Evolutionary conservation across 1,140 invertebrate species (phyloP).

Genomic region (Bombus vancouverensis): DNA sequence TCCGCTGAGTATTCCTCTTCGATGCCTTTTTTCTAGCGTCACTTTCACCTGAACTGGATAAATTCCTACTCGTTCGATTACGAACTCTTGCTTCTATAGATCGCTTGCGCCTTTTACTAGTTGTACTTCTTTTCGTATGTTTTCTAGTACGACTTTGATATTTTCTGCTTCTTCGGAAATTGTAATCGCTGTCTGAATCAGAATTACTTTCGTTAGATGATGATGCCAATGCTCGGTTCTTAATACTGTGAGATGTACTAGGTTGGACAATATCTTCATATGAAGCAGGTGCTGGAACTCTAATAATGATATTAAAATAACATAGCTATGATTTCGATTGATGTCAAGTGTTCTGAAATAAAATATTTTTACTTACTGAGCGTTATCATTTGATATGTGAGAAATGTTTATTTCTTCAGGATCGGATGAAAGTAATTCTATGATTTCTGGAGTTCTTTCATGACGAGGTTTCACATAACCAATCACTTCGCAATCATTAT

Average conservation of each 20-base stretch:
- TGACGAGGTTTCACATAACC: slow-evolving; percentile 83
- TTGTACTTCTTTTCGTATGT: slow-evolving; percentile 39
- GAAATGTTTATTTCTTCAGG: slow-evolving; percentile 54
- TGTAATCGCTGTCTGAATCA: slow-evolving; percentile 67
- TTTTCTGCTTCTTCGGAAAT: slow-evolving; percentile 38
- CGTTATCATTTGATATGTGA: slow-evolving; percentile 40
- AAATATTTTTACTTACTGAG: slow-evolving; percentile 42
- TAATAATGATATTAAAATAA: slow-evolving; percentile 21
- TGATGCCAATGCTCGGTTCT: slow-evolving; percentile 2
- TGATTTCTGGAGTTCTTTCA: slow-evolving; percentile 83
- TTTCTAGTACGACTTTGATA: slow-evolving; percentile 52
- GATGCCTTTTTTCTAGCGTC: slow-evolving; percentile 45
- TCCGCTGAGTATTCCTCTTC: slow-evolving; percentile 34
- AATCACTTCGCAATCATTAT: slow-evolving; percentile 78
- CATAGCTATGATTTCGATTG: neutral
- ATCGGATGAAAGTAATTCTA: slow-evolving; percentile 81
- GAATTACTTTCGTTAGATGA: slow-evolving; percentile 45
- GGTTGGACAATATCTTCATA: slow-evolving; percentile 32
- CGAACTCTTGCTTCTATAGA: slow-evolving; percentile 47
- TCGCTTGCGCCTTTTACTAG: slow-evolving; percentile 53
- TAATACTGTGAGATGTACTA: slow-evolving; percentile 51
- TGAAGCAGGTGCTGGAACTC: neutral
- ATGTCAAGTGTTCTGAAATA: neutral
- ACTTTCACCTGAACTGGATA: slow-evolving; percentile 58
- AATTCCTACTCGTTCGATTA: slow-evolving; percentile 34